phyloP scores from a whole-genome alignment of 2,113 vertebrate genomes.

The Microtus oregoni region DNA sequence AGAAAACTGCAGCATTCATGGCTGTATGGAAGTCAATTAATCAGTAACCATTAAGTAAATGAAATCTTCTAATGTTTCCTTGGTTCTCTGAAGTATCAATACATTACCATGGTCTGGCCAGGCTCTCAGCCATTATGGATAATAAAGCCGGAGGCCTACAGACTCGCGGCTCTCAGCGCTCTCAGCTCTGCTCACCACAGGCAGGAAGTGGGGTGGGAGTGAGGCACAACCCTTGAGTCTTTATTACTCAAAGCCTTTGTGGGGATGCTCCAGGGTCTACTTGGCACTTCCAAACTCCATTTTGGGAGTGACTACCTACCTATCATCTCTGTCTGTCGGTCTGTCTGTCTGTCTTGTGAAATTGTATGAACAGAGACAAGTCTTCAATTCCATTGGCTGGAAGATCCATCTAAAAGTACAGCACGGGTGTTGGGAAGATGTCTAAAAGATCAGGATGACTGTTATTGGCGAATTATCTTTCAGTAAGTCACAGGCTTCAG shows the following conservation, averaged over 20 bases:
- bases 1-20: constrained; percentile 65
- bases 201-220: too few relatives aligned
- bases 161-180: constrained; percentile 65
- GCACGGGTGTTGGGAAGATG: neutral
- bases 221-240: neutral
- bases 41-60: constrained; percentile 85
- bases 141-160: constrained; percentile 72
- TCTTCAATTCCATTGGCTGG: neutral
- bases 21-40: constrained; percentile 78
- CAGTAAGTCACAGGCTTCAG: neutral
- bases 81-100: constrained; percentile 80
- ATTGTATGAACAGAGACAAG: neutral
- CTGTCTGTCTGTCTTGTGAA: neutral
- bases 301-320: neutral
- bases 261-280: neutral
- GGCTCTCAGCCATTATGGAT: constrained; percentile 78
- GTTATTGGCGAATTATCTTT: neutral
- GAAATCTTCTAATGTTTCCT: constrained; percentile 79
- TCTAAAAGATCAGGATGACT: neutral
- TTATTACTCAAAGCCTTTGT: constrained; percentile 62
- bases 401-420: neutral
- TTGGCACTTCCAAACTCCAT: neutral
- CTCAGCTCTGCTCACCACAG: neutral
- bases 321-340: neutral
- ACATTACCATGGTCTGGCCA: constrained; percentile 77